These are phyloP conservation scores for Anabas testudineus DNA, from an alignment of 2,797 vertebrate genomes.

Conservation along the genomic window DNA sequence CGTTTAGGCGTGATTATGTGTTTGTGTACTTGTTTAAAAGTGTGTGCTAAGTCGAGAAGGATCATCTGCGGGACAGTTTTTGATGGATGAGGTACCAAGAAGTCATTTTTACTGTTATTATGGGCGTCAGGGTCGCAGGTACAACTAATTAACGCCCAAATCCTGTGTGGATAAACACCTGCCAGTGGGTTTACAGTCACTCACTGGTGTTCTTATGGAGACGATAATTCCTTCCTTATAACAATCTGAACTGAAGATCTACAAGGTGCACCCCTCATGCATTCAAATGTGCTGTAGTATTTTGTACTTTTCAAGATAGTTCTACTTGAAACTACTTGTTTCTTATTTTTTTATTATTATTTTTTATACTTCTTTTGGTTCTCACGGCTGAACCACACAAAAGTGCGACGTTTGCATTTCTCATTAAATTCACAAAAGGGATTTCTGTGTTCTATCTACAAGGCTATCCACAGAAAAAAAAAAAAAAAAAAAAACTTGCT, in stretches of 20 bases:
- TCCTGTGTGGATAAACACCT: constrained; percentile 41
- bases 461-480: too few species aligned
- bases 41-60: constrained; percentile 19
- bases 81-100: constrained; percentile 60
- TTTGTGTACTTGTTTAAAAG: constrained; percentile 23
- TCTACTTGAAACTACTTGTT: too few species aligned
- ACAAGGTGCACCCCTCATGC: background rate
- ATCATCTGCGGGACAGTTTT: constrained; percentile 32
- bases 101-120: constrained; percentile 36
- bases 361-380: too few species aligned
- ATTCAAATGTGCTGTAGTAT: background rate
- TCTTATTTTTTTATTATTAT: too few species aligned
- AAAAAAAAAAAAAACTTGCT: constrained; percentile 2
- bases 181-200: constrained; percentile 35
- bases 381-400: too few species aligned
- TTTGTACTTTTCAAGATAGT: too few species aligned
- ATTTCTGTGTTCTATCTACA: too few species aligned
- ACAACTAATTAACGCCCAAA: constrained; percentile 32
- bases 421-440: background rate
- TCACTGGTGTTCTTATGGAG: constrained; percentile 1
- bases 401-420: background rate
- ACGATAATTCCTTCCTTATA: background rate
- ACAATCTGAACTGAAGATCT: too few species aligned
- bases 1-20: constrained; percentile 46
- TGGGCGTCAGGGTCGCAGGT: constrained; percentile 24